phyloP scores from a whole-genome alignment of 1,140 invertebrate genomes.

The Neodiprion pinetum region DNA sequence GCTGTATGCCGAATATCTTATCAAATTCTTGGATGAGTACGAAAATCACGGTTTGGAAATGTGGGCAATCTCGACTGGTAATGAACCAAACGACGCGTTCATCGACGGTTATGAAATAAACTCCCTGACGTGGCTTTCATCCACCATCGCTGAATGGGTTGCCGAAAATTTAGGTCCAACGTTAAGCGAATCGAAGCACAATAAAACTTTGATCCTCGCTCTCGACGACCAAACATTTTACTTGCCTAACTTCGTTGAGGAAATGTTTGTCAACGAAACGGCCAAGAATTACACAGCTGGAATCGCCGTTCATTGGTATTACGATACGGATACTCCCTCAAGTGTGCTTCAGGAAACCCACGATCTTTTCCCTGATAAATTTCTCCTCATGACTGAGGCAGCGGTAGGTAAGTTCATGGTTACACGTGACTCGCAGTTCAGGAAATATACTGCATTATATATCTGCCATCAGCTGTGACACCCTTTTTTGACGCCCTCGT shows the following conservation, averaged over 20 bases:
- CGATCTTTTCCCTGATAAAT: constrained; percentile 71
- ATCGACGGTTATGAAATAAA: constrained; percentile 72
- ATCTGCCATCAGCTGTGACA: too few species aligned
- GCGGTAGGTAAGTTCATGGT: constrained; percentile 64
- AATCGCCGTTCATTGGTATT: constrained; percentile 74
- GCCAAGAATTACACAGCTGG: constrained; percentile 64
- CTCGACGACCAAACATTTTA: constrained; percentile 76
- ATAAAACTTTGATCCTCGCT: constrained; percentile 69
- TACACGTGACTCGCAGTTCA: too few species aligned
- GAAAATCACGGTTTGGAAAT: constrained; percentile 61
- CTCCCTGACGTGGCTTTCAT: constrained; percentile 76
- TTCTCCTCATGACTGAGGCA: constrained; percentile 83
- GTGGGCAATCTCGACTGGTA: constrained; percentile 73
- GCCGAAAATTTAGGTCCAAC: constrained; percentile 73
- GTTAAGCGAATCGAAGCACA: constrained; percentile 65
- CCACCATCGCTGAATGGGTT: constrained; percentile 68
- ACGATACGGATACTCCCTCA: constrained; percentile 65
- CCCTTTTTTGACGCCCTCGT: too few species aligned
- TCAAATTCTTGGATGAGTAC: constrained; percentile 71
- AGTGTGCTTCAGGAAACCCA: constrained; percentile 64
- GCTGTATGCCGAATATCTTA: constrained; percentile 81
- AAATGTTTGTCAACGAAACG: constrained; percentile 14
- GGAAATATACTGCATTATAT: too few species aligned
- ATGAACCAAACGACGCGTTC: constrained; percentile 69
- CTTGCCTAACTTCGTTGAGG: constrained; percentile 64